Conservation (phyloP, 2,113 vertebrate genomes). For the Lathamus discolor region DNA sequence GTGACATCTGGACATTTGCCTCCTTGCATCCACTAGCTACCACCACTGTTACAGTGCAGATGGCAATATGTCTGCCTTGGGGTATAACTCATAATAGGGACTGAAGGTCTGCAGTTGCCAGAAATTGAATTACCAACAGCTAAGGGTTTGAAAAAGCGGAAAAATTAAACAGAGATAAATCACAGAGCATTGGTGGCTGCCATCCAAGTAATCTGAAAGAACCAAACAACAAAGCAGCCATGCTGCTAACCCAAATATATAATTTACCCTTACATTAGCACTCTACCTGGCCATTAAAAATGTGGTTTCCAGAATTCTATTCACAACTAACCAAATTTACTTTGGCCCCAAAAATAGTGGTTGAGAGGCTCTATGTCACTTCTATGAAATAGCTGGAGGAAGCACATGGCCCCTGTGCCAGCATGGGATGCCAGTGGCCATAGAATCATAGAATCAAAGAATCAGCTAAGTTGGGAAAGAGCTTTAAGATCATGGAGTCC, state of each 20-base stretch:
- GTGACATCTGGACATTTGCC: not conserved
- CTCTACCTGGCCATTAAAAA: constrained; percentile 31
- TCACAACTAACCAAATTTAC: not conserved
- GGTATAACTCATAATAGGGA: constrained; percentile 18
- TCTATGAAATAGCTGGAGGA: not conserved
- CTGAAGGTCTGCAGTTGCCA: constrained; percentile 30
- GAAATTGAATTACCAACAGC: constrained; percentile 48
- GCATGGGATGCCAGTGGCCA: accelerated
- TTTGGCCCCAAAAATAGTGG: not conserved
- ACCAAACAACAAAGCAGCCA: constrained; percentile 33
- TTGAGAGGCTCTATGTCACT: not conserved
- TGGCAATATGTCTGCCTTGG: constrained; percentile 31
- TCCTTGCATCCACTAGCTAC: constrained; percentile 8
- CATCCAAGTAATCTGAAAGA: constrained; percentile 41
- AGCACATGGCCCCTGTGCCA: not conserved
- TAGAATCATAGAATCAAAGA: not conserved
- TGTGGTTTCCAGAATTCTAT: not conserved
- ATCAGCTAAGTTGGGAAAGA: not conserved
- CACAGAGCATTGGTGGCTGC: constrained; percentile 6
- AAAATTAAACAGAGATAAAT: constrained; percentile 58
- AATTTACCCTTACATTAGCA: constrained; percentile 27
- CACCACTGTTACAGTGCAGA: not conserved
- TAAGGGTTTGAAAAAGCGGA: constrained; percentile 38
- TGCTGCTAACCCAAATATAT: constrained; percentile 37
- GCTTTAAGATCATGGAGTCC: not conserved